Evolutionary conservation across 2,888 invertebrate genomes (phyloP), one percentile per base, ranked within the genome.

Genomic region (Acanthococcus lagerstroemiae): DNA sequence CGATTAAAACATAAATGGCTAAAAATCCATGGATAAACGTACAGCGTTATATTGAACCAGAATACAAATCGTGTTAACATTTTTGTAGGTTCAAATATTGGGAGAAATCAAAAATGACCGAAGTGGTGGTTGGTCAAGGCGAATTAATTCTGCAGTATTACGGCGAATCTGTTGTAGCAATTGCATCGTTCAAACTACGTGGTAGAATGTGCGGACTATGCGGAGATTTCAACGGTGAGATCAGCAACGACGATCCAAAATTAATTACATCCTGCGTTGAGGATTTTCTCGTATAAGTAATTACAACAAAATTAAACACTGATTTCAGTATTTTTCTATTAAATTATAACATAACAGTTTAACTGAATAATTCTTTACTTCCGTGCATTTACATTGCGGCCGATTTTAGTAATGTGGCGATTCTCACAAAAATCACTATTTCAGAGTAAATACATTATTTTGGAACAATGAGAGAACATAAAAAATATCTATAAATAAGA

Each of bases 121-220:
- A 72, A 69, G 70, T 73, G 7, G 71, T 72, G 65, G 67, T 73
- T 56, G 60, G 65, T 27, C 55, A 67, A 7, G 69, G 70, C 15
- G 72, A 72, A 30, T 69, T 73, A 25, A 70, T 71, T 6, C 50
- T 74, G 15, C 72, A 73, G 55, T 71, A 73, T 57, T 73, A 72
- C 61, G 72, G 70, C 37, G 70, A 72, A n/a, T 72, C 72, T 24
- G 70, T 72, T 9, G 71, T 73, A 6, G 69, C 72, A 9, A 67
- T 72, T 5, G 68, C 73, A 4, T 70, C 71, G 4, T 70, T 71
- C n/a, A 63, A 70, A 30, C 71, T 72, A 55, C 68, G 71, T 21
- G 74, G 73, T 17, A 63, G 67, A 21, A 71, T 72, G 2, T 73
- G 73, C 58, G 74, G 74, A 7, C 61, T 73, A 19, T 74, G 74